These are phyloP conservation scores for Amaurobius ferox DNA, from an alignment of 2,888 invertebrate genomes.

Conservation along the genomic window DNA sequence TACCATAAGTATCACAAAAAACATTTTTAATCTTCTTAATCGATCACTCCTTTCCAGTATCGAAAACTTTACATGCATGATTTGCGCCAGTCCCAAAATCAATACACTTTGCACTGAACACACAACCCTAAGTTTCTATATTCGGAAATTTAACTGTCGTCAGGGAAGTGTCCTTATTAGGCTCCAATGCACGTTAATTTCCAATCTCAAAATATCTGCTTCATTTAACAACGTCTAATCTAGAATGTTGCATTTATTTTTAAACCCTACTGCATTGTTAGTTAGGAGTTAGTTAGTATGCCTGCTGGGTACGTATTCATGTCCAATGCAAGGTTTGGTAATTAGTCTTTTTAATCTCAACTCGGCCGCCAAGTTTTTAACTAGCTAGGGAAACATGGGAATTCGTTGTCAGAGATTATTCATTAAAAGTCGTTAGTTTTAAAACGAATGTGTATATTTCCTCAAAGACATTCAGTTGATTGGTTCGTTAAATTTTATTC, in stretches of 20 bases:
- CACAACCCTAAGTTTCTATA: neutral
- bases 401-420: no score
- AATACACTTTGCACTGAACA: neutral
- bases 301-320: neutral
- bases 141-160: neutral
- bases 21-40: no score
- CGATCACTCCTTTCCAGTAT: no score
- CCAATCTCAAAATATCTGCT: neutral
- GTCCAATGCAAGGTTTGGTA: neutral
- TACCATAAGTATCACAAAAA: no score
- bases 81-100: no score
- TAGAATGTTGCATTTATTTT: neutral
- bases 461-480: no score
- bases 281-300: neutral
- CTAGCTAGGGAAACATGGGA: neutral
- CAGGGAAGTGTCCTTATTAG: neutral
- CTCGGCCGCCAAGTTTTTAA: neutral
- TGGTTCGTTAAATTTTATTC: no score
- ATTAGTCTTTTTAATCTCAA: constrained; percentile 2
- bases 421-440: no score
- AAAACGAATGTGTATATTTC: no score
- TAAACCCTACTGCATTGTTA: neutral
- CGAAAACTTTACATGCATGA: no score
- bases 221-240: neutral
- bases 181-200: neutral